Percentiles rank a stretch among this genome's conserved stretches.
Evolutionary conservation across 2,113 vertebrate species (phyloP).

Genomic region (Nansenia antarctica): DNA sequence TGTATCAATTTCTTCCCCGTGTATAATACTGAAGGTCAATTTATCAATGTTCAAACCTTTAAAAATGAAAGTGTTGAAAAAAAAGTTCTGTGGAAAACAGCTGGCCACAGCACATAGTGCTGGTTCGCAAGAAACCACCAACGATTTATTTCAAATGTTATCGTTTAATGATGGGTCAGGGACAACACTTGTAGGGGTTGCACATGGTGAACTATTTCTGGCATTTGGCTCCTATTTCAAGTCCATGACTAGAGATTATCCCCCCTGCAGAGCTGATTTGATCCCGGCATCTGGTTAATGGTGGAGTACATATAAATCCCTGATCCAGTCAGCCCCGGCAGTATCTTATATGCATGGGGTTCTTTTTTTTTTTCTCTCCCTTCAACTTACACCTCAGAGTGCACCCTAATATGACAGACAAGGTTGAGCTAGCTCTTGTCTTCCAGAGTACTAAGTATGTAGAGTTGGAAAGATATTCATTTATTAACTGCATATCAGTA

Average conservation of each 20-base stretch:
- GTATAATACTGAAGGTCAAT: too few relatives aligned
- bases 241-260: neutral
- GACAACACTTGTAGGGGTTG: conserved; percentile 13
- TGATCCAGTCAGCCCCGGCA: conserved; percentile 22
- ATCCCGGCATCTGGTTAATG: conserved; percentile 33
- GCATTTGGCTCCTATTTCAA: conserved; percentile 50
- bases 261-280: neutral
- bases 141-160: conserved; percentile 1
- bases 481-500: neutral
- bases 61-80: too few relatives aligned
- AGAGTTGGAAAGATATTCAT: neutral
- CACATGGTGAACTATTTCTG: conserved; percentile 43
- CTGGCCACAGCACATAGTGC: too few relatives aligned
- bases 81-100: too few relatives aligned
- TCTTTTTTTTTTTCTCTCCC: conserved; percentile 17
- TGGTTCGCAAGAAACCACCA: conserved; percentile 32
- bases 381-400: conserved; percentile 19
- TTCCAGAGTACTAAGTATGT: neutral
- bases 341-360: conserved; percentile 9
- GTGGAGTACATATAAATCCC: neutral
- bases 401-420: neutral
- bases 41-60: too few relatives aligned
- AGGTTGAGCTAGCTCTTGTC: neutral
- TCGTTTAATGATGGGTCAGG: conserved; percentile 30
- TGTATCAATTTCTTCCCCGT: too few relatives aligned